Evolutionary conservation across 2,797 vertebrate genomes (phyloP).

Genomic region (Pyrocephalus nanus): DNA sequence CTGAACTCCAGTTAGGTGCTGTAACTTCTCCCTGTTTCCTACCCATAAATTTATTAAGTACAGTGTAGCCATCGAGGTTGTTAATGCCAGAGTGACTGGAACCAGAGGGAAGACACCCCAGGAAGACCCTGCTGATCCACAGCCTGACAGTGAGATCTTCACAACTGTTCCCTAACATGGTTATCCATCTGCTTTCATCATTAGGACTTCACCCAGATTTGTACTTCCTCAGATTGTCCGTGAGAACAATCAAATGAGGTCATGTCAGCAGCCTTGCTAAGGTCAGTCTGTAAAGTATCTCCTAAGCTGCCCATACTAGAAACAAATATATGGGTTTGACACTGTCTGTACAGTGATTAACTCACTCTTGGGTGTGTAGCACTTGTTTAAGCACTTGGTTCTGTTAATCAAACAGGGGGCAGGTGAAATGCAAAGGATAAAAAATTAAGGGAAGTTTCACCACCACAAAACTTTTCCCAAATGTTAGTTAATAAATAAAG

Average conservation of each 20-base stretch:
- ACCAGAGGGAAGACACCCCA: background rate
- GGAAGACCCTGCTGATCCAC: rapidly evolving
- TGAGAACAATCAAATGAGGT: constrained; percentile 11
- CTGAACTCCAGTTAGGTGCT: background rate
- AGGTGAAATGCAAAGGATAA: background rate
- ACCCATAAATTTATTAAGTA: background rate
- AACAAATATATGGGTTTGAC: background rate
- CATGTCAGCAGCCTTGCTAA: background rate
- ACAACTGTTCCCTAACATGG: background rate
- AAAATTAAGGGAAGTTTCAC: background rate
- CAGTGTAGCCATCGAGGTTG: background rate
- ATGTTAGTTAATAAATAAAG: background rate
- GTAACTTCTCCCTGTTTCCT: background rate
- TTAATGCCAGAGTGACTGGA: background rate
- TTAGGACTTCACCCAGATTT: background rate
- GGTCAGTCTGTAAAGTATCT: background rate
- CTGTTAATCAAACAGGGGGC: background rate
- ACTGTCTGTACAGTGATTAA: background rate
- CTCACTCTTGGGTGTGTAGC: background rate
- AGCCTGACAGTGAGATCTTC: rapidly evolving
- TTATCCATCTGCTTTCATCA: background rate
- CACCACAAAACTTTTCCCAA: background rate
- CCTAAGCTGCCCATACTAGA: background rate
- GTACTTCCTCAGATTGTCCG: background rate
- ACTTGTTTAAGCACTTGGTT: background rate